These are phyloP conservation scores for Rotaria socialis DNA, from an alignment of 2,888 invertebrate species.

Conservation along the genomic window DNA sequence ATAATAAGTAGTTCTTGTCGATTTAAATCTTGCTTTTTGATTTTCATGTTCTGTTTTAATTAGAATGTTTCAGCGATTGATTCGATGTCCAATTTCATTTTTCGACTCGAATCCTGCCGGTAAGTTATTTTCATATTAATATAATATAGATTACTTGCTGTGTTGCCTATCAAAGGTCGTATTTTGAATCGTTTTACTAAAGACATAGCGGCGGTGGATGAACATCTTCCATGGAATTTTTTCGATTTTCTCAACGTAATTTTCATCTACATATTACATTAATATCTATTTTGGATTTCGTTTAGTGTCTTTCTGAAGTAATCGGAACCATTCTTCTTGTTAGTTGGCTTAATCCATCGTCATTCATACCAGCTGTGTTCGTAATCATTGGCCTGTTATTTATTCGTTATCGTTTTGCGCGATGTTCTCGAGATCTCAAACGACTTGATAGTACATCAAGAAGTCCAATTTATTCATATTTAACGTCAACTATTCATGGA, in stretches of 20 bases:
- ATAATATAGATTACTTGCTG: too few species aligned
- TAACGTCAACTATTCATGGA: background rate
- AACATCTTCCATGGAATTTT: too few species aligned
- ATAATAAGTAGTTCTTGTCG: background rate
- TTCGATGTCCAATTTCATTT: background rate
- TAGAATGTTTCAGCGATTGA: constrained; percentile 22
- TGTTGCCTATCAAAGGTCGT: background rate
- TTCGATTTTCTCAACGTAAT: too few species aligned
- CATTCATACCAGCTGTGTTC: background rate
- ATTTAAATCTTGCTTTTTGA: too few species aligned
- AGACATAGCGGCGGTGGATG: too few species aligned
- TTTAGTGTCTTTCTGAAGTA: background rate
- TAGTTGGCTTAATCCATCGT: background rate
- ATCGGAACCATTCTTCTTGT: background rate
- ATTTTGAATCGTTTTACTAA: too few species aligned
- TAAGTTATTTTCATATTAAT: background rate
- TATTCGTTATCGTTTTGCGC: constrained; percentile 48
- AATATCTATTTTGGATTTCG: too few species aligned
- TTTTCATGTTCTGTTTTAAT: background rate
- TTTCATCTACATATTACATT: too few species aligned
- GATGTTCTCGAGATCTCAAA: background rate
- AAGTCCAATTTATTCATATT: constrained; percentile 5
- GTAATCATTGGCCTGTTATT: background rate
- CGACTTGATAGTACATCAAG: background rate
- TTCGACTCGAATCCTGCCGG: background rate